Base-by-base conservation (phyloP, 1,140 invertebrate genomes). In the Ostrea denselamellosa region DNA sequence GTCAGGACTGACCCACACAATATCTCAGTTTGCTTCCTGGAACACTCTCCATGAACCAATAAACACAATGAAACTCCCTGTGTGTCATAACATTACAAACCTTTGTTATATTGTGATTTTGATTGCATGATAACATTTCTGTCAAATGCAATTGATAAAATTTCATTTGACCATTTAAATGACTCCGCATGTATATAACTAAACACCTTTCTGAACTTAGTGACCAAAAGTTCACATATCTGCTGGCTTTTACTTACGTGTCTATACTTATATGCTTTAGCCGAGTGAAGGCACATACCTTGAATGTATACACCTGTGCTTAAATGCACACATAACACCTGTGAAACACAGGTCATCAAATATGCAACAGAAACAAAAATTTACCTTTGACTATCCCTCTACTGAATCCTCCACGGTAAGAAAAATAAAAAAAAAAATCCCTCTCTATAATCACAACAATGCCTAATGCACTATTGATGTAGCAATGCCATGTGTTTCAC, bases 321-420 rank as follows among this genome's bases (percentile, higher is more conserved):
- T 4, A 25, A 77, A 25, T 77, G 68, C 68, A 77, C 68, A 77
- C 68, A 77, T 34, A 77, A 77, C 68, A 77, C 68, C 68, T 77
- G 68, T 77, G 68, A 77, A 77, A 77, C 25, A 77, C 25, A 77
- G 5, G 34, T 77, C 68, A 77, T 77, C 28, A 77, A 34, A 77
- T 77, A 77, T 77, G 68, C 28, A 77, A 77, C 25, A 77, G 14
- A 12, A 28, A 77, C 14, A 77, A 9, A 77, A 28, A 77, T 77
- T 77, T 77, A 34, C 68, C 25, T 5, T 28, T 10, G 68, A 34
- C 14, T 77, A 28, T 77, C 22, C 68, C 28, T 34, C 25, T 77
- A 28, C 14, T 8, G 68, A 34, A 25, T 10, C 12, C 25, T 77
- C 5, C 28, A 34, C 14, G 28, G 68, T 34, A 77, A 22, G 28